These are phyloP conservation scores for Lepidonotus clava DNA, from an alignment of 2,888 invertebrate species.

Conservation along the genomic window DNA sequence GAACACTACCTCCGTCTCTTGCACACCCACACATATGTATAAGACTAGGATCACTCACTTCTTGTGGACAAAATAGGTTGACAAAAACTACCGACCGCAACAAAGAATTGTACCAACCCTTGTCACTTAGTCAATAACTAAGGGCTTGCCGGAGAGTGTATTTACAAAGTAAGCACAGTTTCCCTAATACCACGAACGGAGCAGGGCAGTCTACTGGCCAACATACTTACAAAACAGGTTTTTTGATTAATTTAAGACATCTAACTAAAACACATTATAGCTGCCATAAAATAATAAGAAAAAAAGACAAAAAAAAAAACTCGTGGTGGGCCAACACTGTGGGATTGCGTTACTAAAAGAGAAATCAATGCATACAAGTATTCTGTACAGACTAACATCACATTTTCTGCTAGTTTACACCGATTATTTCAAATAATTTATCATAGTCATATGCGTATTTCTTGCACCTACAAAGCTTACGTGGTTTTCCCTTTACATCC, in stretches of 20 bases:
- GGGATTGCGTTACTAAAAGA: conserved; percentile 24
- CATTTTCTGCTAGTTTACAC: conserved; percentile 20
- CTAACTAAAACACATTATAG: conserved; percentile 49
- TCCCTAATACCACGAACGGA: not conserved
- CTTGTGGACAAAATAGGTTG: conserved; percentile 16
- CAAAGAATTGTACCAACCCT: too few species aligned
- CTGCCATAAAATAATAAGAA: conserved; percentile 41
- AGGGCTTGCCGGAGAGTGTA: not conserved
- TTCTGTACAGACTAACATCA: conserved; percentile 34
- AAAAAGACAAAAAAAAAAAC: conserved; percentile 1
- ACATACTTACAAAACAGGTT: conserved; percentile 25
- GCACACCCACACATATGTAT: not conserved
- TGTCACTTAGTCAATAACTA: too few species aligned
- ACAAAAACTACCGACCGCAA: too few species aligned
- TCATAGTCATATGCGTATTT: conserved; percentile 20
- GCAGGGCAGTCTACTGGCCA: not conserved
- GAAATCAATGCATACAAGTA: conserved; percentile 26
- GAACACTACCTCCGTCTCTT: not conserved
- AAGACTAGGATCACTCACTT: conserved; percentile 38
- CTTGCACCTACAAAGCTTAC: conserved; percentile 20
- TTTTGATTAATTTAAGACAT: conserved; percentile 49
- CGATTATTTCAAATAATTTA: conserved; percentile 20
- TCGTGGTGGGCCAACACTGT: not conserved
- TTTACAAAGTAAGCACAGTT: not conserved
- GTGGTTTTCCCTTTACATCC: not conserved